A percentile compares a stretch with the other conserved stretches of the same genome.
These are phyloP conservation scores for Passer domesticus DNA, from an alignment of 2,113 vertebrate genomes.

Conservation along the genomic window DNA sequence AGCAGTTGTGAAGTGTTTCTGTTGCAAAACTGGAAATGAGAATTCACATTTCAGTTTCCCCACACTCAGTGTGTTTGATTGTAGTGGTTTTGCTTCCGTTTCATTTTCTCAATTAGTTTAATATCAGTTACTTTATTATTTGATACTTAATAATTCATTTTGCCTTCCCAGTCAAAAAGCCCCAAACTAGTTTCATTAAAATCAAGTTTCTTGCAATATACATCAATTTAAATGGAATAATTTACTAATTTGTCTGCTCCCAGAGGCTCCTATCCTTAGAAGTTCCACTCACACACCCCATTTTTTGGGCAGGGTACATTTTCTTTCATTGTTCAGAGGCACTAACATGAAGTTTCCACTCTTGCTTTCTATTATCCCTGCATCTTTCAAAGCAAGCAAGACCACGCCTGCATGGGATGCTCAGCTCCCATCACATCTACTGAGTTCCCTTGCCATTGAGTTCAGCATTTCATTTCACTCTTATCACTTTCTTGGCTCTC, in stretches of 20 bases:
- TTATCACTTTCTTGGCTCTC: neutral
- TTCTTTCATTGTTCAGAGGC: neutral
- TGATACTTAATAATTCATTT: neutral
- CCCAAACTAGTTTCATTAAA: neutral
- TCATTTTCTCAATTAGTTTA: neutral
- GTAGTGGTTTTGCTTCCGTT: neutral
- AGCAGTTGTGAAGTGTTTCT: neutral
- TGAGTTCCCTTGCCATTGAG: neutral
- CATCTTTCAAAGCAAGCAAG: neutral
- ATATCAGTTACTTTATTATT: neutral
- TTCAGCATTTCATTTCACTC: neutral
- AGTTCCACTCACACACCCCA: accelerated
- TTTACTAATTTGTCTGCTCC: neutral
- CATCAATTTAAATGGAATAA: neutral
- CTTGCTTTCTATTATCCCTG: neutral
- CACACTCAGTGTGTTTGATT: neutral
- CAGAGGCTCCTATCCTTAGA: neutral
- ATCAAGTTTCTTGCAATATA: neutral
- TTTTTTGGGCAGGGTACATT: neutral
- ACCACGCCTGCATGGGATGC: accelerated
- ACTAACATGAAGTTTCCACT: neutral
- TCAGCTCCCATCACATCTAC: neutral
- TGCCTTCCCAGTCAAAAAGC: neutral
- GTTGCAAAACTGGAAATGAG: neutral
- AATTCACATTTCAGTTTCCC: neutral